These are phyloP conservation scores for Macropus fuliginosus DNA, from an alignment of 2,797 vertebrate species.

Conservation along the genomic window DNA sequence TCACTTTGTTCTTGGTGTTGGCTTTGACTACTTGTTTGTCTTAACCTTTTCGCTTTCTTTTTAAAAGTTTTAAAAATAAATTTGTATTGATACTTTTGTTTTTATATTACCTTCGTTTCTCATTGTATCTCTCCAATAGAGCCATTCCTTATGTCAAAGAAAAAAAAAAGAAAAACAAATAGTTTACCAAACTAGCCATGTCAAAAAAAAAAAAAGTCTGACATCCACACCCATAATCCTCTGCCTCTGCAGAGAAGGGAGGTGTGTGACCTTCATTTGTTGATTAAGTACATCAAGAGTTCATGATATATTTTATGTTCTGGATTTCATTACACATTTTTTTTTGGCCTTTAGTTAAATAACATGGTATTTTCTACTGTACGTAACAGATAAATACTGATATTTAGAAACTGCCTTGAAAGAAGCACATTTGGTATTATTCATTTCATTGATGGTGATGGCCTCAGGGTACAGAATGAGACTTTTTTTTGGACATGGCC, in stretches of 20 bases:
- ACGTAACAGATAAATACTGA: neutral
- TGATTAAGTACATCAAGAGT: neutral
- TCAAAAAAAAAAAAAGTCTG: neutral
- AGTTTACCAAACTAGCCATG: neutral
- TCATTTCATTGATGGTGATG: neutral
- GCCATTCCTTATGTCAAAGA: neutral
- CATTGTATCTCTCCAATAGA: neutral
- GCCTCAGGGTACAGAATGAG: neutral
- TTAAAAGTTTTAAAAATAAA: neutral
- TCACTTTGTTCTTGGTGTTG: neutral
- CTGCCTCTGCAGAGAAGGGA: neutral
- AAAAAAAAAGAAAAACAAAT: neutral
- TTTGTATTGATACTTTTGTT: neutral
- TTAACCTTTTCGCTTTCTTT: neutral
- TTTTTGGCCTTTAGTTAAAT: neutral
- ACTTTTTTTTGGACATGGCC: neutral
- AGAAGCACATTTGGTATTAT: neutral
- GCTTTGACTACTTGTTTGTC: neutral
- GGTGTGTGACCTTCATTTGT: neutral
- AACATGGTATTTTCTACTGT: neutral
- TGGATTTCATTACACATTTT: neutral
- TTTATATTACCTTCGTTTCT: neutral
- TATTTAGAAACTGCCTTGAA: neutral
- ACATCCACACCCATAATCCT: neutral
- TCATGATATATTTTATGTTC: neutral